These are phyloP conservation scores for Prolemur simus DNA, from an alignment of 2,113 vertebrate genomes.

Conservation along the genomic window DNA sequence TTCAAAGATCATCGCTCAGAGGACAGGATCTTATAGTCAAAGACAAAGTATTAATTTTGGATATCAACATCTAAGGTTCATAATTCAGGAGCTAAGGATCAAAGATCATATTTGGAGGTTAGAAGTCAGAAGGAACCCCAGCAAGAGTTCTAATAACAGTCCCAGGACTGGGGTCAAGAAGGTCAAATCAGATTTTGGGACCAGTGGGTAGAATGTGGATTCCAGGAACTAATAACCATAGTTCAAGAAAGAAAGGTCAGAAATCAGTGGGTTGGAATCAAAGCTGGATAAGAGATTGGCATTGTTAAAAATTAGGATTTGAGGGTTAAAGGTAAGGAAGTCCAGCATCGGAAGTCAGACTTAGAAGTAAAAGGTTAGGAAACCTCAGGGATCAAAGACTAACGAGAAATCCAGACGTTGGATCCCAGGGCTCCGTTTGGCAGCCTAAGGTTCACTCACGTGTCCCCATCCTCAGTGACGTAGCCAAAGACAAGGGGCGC, in stretches of 20 bases:
- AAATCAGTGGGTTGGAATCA: neutral
- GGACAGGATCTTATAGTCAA: neutral
- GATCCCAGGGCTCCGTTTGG: neutral
- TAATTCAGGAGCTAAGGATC: neutral
- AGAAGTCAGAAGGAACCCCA: neutral
- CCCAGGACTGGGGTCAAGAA: neutral
- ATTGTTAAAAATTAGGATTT: neutral
- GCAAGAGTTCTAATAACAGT: neutral
- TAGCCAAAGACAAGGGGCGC: conserved; percentile 83
- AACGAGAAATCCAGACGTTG: neutral
- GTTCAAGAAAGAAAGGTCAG: neutral
- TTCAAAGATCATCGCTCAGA: neutral
- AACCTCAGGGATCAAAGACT: neutral
- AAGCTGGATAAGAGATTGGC: neutral
- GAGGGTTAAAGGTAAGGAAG: neutral
- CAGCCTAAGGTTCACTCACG: conserved; percentile 80
- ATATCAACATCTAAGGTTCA: conserved; percentile 9
- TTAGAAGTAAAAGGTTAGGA: neutral
- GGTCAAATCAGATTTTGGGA: neutral
- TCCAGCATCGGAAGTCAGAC: neutral
- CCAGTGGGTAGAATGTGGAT: neutral
- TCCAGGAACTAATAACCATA: neutral
- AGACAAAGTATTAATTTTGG: neutral
- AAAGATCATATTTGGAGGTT: neutral
- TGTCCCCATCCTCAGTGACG: conserved; percentile 88